Evolutionary conservation across 2,113 vertebrate species (phyloP).

Genomic region (Calyptomena viridis): DNA sequence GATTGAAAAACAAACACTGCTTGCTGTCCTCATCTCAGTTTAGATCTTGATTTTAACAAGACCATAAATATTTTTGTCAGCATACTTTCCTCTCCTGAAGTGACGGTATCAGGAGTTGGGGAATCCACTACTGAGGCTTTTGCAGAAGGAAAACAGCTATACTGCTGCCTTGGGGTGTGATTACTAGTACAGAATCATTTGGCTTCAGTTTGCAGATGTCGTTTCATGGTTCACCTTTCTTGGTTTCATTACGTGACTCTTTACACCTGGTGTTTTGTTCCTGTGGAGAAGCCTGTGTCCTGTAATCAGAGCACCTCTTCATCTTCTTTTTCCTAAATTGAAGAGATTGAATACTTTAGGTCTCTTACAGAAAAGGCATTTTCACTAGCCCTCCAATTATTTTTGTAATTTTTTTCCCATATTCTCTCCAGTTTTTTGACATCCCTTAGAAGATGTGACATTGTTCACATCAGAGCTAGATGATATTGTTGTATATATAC

Average conservation of each 20-base stretch:
- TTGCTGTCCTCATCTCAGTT: background rate
- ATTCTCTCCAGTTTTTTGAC: background rate
- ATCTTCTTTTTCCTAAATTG: background rate
- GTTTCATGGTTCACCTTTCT: background rate
- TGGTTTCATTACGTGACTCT: background rate
- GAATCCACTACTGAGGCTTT: background rate
- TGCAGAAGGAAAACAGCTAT: background rate
- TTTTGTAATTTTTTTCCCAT: background rate
- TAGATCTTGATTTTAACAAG: background rate
- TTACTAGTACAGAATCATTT: background rate
- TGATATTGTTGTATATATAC: background rate
- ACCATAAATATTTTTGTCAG: background rate
- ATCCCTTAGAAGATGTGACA: background rate
- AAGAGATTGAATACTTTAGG: background rate
- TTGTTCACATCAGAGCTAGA: background rate
- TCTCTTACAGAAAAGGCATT: background rate
- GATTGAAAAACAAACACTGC: background rate
- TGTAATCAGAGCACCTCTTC: constrained; percentile 13
- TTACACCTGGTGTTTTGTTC: background rate
- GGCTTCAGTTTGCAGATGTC: background rate
- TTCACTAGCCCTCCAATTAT: background rate
- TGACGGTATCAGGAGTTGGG: background rate
- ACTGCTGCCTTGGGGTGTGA: background rate
- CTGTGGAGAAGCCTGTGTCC: background rate
- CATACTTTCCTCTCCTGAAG: background rate